Evolutionary conservation across 2,113 vertebrate species (phyloP), one percentile per base, ranked within the genome.

Genomic region (Megalops atlanticus): DNA sequence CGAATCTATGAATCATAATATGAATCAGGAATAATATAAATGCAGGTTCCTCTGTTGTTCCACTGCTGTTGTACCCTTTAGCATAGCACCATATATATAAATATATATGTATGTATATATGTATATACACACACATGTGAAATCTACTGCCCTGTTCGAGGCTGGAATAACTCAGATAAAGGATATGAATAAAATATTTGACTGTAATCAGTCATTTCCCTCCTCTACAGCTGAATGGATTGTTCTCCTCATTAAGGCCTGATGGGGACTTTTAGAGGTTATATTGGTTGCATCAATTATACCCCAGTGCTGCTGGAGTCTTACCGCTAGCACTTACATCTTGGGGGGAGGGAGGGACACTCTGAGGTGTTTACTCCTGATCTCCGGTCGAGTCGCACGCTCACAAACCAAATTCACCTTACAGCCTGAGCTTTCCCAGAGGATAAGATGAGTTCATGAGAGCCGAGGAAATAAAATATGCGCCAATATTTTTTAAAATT

Each of bases 211-310:
- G 35, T 52, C 58, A 45, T 45, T 39, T 24, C 38, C 15, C 45
- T 75, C 79, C 72, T 64, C 27, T 33, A 1, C 75, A 39, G 71
- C 77, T 84, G 35, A 54, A 16, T 52, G 33, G 77, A 80, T 76
- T 74, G 43, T 75, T 68, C 69, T 81, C 38, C 84, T 79, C 81
- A 88, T 85, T 85, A 86, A 45, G 47, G 18, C 45, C 74, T 69
- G 74, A 75, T 80, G 73, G 81, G 81, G 76, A 58, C 41, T 75
- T 77, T 84, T 72, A 69, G 43, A 82, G 79, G 75, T 52, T 81
- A 39, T 68, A 79, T 68, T 78, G 52, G 82, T 74, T 54, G 47
- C 85, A 78, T 84, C 83, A 83, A 80, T 83, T 81, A 84, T 73
- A 36, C 82, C 72, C 36, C 21, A 76, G 78, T 54, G 80, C 27